Evolutionary conservation across 2,797 vertebrate genomes (phyloP).

Genomic region (Lacerta bilineata): DNA sequence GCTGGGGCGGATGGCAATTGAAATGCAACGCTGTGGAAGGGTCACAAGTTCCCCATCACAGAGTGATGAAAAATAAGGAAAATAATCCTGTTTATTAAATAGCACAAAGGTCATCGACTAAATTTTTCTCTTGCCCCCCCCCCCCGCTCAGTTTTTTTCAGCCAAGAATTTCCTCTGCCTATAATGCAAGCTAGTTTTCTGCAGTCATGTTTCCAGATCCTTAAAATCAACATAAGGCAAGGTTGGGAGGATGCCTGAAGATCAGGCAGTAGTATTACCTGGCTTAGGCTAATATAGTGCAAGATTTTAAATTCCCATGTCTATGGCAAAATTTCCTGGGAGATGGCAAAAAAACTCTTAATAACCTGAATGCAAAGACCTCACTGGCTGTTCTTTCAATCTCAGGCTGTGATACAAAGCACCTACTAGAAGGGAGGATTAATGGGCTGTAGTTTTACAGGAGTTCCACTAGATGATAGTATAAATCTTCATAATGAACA

Average conservation of each 20-base stretch:
- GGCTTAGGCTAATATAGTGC: conserved; percentile 49
- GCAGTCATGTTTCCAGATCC: conserved; percentile 35
- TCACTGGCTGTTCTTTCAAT: conserved; percentile 36
- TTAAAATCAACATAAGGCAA: conserved; percentile 45
- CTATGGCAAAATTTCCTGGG: conserved; percentile 53
- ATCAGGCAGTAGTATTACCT: conserved; percentile 1
- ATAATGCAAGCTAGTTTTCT: conserved; percentile 28
- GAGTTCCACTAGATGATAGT: conserved; percentile 82
- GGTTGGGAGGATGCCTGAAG: conserved; percentile 25
- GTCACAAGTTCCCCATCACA: background rate
- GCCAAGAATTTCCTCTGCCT: conserved; percentile 3
- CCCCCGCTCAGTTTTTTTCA: conserved; percentile 43
- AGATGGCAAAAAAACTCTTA: conserved; percentile 68
- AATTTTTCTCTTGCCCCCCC: conserved; percentile 14
- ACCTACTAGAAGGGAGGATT: conserved; percentile 38
- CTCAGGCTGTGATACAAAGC: conserved; percentile 44
- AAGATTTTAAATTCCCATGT: conserved; percentile 52
- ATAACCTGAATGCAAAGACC: conserved; percentile 57
- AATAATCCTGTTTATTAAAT: conserved; percentile 40
- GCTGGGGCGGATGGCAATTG: too few species aligned
- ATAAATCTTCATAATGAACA: conserved; percentile 77
- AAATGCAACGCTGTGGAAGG: too few species aligned
- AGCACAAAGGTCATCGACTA: background rate
- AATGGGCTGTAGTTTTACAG: conserved; percentile 67
- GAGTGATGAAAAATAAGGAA: conserved; percentile 54